phyloP scores from a whole-genome alignment of 2,113 vertebrate genomes.

The Porphyrio hochstetteri region DNA sequence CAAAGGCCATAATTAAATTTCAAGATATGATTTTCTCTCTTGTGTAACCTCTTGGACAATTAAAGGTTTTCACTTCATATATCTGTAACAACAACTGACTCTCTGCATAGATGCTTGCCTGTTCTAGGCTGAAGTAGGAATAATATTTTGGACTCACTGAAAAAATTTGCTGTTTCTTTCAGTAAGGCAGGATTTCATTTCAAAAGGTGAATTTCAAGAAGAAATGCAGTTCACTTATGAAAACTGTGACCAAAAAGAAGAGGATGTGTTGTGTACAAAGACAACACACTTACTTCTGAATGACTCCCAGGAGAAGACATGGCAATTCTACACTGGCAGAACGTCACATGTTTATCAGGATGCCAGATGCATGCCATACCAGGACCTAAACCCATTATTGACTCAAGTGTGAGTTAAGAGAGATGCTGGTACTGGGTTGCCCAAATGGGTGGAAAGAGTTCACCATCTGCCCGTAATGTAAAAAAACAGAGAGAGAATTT shows the following conservation, averaged over 20 bases:
- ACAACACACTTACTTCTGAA: neutral
- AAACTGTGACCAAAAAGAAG: neutral
- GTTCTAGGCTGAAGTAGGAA: neutral
- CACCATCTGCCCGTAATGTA: fast-evolving
- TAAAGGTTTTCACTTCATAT: constrained; percentile 50
- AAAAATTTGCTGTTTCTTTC: neutral
- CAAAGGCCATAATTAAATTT: constrained; percentile 48
- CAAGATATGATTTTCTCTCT: constrained; percentile 32
- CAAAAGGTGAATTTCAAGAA: neutral
- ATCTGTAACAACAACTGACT: constrained; percentile 17
- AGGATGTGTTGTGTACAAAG: neutral
- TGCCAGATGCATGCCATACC: neutral
- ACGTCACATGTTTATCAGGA: neutral
- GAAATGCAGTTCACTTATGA: neutral
- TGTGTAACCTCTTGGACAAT: constrained; percentile 34
- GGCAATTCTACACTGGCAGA: neutral
- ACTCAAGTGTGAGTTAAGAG: neutral
- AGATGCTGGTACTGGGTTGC: neutral
- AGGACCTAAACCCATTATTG: neutral
- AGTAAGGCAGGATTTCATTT: neutral
- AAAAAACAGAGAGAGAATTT: neutral
- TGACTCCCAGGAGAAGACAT: neutral
- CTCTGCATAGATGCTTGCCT: neutral
- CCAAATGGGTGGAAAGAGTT: neutral
- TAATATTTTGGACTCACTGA: neutral